Percentiles rank a stretch among this genome's conserved stretches.
These are phyloP conservation scores for Ametastegia equiseti DNA, from an alignment of 2,888 invertebrate species.

Conservation along the genomic window DNA sequence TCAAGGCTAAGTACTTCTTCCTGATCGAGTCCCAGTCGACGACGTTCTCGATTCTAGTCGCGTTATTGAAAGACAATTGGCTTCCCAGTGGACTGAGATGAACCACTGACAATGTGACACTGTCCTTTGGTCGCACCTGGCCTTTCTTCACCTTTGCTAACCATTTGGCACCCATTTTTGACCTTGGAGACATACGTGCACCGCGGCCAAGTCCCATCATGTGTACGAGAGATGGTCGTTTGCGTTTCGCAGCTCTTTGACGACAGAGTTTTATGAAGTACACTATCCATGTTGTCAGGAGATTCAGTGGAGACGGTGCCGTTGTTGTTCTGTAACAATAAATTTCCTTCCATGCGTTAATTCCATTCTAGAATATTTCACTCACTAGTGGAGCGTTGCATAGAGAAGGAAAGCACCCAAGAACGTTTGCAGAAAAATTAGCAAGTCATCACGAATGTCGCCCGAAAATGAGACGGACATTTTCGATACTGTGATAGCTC, in stretches of 20 bases:
- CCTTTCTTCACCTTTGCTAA: constrained; percentile 77
- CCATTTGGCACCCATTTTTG: constrained; percentile 78
- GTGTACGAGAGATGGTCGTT: constrained; percentile 76
- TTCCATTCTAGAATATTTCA: not conserved
- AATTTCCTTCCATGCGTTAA: constrained; percentile 28
- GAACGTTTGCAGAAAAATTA: not conserved
- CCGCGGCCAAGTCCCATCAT: constrained; percentile 77
- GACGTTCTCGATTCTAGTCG: constrained; percentile 91
- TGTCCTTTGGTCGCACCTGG: constrained; percentile 78
- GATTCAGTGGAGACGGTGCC: constrained; percentile 85
- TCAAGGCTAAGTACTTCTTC: constrained; percentile 91
- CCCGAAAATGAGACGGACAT: not conserved
- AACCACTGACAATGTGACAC: constrained; percentile 87
- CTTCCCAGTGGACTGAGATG: constrained; percentile 92
- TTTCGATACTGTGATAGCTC: not conserved
- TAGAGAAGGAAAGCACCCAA: not conserved
- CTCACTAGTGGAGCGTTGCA: constrained; percentile 21
- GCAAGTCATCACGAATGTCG: not conserved
- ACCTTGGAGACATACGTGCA: constrained; percentile 75
- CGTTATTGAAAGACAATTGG: constrained; percentile 88
- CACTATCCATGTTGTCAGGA: constrained; percentile 81
- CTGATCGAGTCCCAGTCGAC: constrained; percentile 95
- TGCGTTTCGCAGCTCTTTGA: constrained; percentile 75
- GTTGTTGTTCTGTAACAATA: constrained; percentile 79
- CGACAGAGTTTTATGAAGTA: constrained; percentile 77